Conservation (phyloP, 2,113 vertebrate species). For the Junco hyemalis region DNA sequence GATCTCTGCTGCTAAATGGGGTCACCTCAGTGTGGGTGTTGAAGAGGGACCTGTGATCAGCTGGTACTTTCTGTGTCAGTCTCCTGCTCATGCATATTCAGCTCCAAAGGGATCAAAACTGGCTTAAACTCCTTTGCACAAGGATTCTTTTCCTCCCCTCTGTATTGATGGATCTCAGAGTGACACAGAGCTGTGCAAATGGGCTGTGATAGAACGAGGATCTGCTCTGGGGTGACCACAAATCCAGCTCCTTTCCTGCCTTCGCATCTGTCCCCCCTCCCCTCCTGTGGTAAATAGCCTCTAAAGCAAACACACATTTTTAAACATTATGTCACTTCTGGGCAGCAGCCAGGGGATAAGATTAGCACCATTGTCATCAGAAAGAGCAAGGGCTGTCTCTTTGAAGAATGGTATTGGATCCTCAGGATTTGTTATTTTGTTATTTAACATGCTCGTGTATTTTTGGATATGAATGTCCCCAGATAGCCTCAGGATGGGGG, state of each 20-base stretch:
- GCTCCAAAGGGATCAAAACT: neutral
- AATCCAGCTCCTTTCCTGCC: slow-evolving; percentile 9
- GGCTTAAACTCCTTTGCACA: neutral
- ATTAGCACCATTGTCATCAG: slow-evolving; percentile 61
- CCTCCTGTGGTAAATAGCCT: slow-evolving; percentile 1
- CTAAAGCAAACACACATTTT: slow-evolving; percentile 35
- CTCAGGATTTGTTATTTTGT: slow-evolving; percentile 11
- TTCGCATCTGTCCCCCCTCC: neutral
- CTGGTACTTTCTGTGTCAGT: neutral
- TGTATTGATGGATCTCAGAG: neutral
- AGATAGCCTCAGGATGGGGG: slow-evolving; percentile 1
- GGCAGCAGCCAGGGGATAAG: slow-evolving; percentile 59
- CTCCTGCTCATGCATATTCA: neutral
- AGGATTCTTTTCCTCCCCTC: neutral
- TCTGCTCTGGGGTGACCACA: neutral
- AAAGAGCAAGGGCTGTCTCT: slow-evolving; percentile 57
- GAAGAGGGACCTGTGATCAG: neutral
- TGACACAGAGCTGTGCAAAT: neutral
- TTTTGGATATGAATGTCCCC: slow-evolving; percentile 40
- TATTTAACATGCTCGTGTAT: neutral
- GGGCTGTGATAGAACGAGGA: neutral
- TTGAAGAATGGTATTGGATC: slow-evolving; percentile 56
- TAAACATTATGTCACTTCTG: slow-evolving; percentile 48
- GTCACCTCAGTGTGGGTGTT: neutral
- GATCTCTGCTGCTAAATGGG: neutral